Evolutionary conservation across 2,888 invertebrate genomes (phyloP), one percentile per base, ranked within the genome.

Genomic region (Trachelus troglodyta): DNA sequence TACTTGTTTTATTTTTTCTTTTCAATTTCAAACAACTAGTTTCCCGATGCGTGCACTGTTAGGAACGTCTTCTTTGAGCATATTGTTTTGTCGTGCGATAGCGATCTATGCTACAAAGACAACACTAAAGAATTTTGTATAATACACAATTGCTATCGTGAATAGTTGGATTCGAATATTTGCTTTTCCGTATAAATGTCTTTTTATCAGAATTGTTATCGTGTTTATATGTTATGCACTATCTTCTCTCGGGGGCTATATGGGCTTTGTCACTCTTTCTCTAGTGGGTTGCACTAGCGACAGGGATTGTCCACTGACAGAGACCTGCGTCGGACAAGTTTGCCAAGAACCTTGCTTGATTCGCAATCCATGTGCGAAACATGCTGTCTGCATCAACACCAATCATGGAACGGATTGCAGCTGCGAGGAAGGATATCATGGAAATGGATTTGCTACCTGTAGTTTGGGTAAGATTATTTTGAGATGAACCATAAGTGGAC

Each of bases 331-430:
- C 92, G 95, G 95, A 91, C 94, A 94, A 89, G 94, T 95, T 91
- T 98, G 98, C 91, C 96, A 96, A 92, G 95, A 95, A 92, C 97
- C 97, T 74, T 98, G 98, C 92, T 96, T 95, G 89, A 94, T 96
- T 87, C 95, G 95, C 90, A 96, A 97, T 90, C 97, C 97, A 77
- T 98, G 98, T 90, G 95, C 95, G 84, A 94, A 94, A 86, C 95
- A 97, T 90, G 97, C 97, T 78, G 94, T 96, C 83, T 98, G 98
- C 92, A 94, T 96, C 92, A 97, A 97, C 92, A 96, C 96, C 76
- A 96, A 97, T 88, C 97, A 97, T 90, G 96, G 95, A 83, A 95
- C 96, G 34, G 96, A 97, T 89, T 97, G 97, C 92, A 96, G 95
- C 90, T 97, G 97, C 89, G 93, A 94, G 74, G 96, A 97, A 92